Base-by-base conservation (phyloP, 2,113 vertebrate genomes). In the Miniopterus natalensis region DNA sequence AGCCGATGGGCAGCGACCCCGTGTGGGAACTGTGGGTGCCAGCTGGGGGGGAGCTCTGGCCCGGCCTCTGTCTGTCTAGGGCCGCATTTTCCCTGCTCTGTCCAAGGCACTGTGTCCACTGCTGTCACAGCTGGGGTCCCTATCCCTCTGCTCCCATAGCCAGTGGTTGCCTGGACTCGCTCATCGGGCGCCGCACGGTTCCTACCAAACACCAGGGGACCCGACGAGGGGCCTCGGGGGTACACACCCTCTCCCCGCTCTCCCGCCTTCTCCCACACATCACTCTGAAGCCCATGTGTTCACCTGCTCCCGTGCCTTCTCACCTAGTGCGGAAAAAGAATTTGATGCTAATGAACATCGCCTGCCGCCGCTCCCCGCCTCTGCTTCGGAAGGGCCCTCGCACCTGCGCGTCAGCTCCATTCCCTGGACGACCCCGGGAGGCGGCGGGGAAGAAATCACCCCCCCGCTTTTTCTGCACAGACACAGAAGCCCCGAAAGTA, bases 121-220 rank as follows among this genome's bases (percentile, higher is more conserved):
- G 79, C 29, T 0, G 17, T 14, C 31, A 2, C 17, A 18, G 9
- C 0, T 0, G 36, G 18, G 45, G 45, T 20, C 25, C 71, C 23
- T 14, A 1, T 61, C 36, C 21, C 68, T 63, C 31, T 5, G 17
- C 55, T 15, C 6, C 8, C 18, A n/a, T 8, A 18, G 10, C 4
- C 40, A 51, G 9, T 55, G 45, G 45, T 18, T 20, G 53, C 4
- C 25, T 57, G 42, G 61, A 15, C 49, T 63, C 66, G 47, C 18
- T 17, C 5, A 21, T 23, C 31, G 3, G 15, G 27, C 8, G 25
- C 31, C 2, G 0, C 4, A 1, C 1, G 9, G 29, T 42, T 31
- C 36, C 12, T 21, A 36, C 25, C 1, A 12, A 25, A 36, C 25
- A 2, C 3, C 6, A 29, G 42, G 70, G 68, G 42, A 45, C 36